Evolutionary conservation across 2,888 invertebrate genomes (phyloP).

Genomic region (Sinopyrophorus schimmeli): DNA sequence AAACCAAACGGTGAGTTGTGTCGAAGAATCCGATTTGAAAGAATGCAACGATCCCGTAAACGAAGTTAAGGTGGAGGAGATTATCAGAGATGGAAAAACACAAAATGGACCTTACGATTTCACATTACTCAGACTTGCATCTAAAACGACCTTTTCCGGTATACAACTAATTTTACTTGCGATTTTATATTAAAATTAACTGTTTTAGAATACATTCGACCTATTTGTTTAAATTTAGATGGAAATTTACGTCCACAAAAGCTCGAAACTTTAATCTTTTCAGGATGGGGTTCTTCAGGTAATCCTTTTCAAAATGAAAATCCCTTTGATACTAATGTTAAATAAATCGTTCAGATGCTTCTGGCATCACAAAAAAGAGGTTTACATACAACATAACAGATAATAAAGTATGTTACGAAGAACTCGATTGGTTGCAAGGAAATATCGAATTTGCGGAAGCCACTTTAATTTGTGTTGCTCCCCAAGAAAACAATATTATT

Average conservation of each 20-base stretch:
- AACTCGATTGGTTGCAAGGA: background rate
- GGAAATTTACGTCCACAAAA: background rate
- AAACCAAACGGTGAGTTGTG: conserved; percentile 11
- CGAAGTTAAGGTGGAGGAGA: conserved; percentile 5
- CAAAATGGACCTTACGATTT: conserved; percentile 16
- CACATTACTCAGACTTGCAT: conserved; percentile 10
- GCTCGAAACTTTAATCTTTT: conserved; percentile 6
- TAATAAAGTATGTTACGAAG: conserved; percentile 14
- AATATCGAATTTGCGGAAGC: conserved; percentile 13
- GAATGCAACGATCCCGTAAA: conserved; percentile 12
- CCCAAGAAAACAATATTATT: conserved; percentile 4
- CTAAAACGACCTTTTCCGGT: conserved; percentile 13
- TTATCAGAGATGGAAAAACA: conserved; percentile 6
- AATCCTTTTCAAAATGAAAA: background rate
- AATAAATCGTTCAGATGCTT: conserved; percentile 6
- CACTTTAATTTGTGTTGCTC: conserved; percentile 4
- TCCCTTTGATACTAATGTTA: background rate
- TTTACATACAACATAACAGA: conserved; percentile 9
- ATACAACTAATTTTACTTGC: background rate
- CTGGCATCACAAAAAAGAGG: conserved; percentile 5
- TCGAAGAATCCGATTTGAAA: background rate
- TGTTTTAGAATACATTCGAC: conserved; percentile 21
- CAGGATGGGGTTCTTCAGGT: conserved; percentile 19
- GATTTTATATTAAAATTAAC: background rate
- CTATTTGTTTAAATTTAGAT: conserved; percentile 19